phyloP scores from a whole-genome alignment of 2,797 vertebrate species.

The Eulemur mongoz region DNA sequence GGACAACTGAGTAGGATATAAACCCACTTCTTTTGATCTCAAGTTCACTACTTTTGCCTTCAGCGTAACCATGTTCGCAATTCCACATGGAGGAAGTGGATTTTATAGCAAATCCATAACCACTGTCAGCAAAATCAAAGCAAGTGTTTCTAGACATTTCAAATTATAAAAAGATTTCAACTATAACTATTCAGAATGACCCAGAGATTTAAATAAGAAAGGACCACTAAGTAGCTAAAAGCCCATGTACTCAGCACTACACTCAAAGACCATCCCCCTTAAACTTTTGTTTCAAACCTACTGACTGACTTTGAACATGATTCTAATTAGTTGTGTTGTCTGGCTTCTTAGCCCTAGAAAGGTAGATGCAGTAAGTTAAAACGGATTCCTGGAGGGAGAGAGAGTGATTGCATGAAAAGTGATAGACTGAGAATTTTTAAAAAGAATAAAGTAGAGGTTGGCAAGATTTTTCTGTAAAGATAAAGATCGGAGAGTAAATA shows the following conservation, averaged over 20 bases:
- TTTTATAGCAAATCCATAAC: not conserved
- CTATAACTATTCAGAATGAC: not conserved
- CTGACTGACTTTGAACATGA: not conserved
- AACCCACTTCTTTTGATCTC: not conserved
- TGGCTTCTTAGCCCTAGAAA: not conserved
- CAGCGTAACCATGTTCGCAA: fast-evolving
- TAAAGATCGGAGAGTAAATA: not conserved
- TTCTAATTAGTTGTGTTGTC: not conserved
- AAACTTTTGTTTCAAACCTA: not conserved
- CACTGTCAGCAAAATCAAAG: not conserved
- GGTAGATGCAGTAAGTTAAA: not conserved
- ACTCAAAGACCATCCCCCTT: not conserved
- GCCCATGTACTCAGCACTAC: not conserved
- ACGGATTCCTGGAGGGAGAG: not conserved
- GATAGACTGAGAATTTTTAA: not conserved
- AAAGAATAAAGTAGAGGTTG: not conserved
- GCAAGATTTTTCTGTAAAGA: not conserved
- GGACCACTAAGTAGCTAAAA: not conserved
- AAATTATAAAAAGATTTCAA: not conserved
- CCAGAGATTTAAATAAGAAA: not conserved
- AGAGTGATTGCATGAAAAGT: not conserved
- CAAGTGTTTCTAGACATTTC: not conserved
- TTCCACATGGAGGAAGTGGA: fast-evolving
- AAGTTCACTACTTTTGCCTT: not conserved
- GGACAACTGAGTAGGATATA: not conserved